Conservation (phyloP, 2,113 vertebrate species). For the Entelurus aequoreus region DNA sequence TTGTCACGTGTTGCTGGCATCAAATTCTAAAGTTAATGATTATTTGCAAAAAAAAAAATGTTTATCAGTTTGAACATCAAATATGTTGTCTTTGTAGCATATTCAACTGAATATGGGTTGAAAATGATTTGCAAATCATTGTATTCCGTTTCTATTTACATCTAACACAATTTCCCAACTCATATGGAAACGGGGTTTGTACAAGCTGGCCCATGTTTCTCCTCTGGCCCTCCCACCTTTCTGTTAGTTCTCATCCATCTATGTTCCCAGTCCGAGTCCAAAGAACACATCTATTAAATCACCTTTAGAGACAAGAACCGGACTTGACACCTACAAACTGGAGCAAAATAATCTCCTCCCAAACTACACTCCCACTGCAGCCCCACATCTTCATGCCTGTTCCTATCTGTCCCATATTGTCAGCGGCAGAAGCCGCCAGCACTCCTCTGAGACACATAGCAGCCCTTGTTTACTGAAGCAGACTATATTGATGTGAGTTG, state of each 20-base stretch:
- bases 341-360: slow-evolving; percentile 57
- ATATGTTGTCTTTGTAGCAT: too few species aligned
- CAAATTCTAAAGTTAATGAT: too few species aligned
- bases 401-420: slow-evolving; percentile 52
- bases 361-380: slow-evolving; percentile 23
- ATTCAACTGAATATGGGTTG: too few species aligned
- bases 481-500: slow-evolving; percentile 63
- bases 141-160: too few species aligned
- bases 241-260: slow-evolving; percentile 47
- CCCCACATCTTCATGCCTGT: slow-evolving; percentile 33
- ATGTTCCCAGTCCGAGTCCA: slow-evolving; percentile 38
- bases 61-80: too few species aligned
- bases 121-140: too few species aligned
- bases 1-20: too few species aligned
- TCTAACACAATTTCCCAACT: too few species aligned
- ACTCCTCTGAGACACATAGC: slow-evolving; percentile 41
- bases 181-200: too few species aligned
- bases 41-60: too few species aligned
- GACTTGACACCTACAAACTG: slow-evolving; percentile 63
- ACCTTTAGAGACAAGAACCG: slow-evolving; percentile 38
- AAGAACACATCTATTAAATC: slow-evolving; percentile 53
- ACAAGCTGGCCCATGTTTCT: slow-evolving; percentile 23
- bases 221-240: slow-evolving; percentile 47
- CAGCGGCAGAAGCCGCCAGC: slow-evolving; percentile 42
- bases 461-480: slow-evolving; percentile 58